phyloP scores from a whole-genome alignment of 2,113 vertebrate species.

The Heloderma charlesbogerti region DNA sequence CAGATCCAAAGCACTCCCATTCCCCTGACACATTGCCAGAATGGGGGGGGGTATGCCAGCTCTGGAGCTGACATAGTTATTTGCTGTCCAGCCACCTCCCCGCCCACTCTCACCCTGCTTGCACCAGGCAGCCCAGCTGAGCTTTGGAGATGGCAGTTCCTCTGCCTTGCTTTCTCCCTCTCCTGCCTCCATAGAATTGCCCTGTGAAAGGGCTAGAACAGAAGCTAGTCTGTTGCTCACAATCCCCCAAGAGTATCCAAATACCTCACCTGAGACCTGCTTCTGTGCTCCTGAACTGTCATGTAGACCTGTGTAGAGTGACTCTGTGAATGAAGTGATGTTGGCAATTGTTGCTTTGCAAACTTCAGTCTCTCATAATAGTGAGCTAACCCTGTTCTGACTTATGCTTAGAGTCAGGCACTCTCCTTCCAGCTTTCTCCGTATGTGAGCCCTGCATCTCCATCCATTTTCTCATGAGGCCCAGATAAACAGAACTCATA shows the following conservation, averaged over 20 bases:
- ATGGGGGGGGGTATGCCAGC: too few relatives aligned
- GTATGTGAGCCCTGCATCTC: background rate
- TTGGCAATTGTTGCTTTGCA: background rate
- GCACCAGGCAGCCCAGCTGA: too few relatives aligned
- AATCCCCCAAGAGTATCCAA: background rate
- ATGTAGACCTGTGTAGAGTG: background rate
- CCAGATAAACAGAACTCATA: conserved; percentile 9
- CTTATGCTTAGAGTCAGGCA: background rate
- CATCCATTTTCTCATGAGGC: background rate
- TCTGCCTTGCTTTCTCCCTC: too few relatives aligned
- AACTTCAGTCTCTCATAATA: too few relatives aligned
- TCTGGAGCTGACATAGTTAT: too few relatives aligned
- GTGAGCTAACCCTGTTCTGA: background rate
- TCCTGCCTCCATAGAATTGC: background rate
- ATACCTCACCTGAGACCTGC: background rate
- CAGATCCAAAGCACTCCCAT: too few relatives aligned
- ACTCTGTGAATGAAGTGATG: background rate
- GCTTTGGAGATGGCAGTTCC: too few relatives aligned
- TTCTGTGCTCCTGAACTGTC: background rate
- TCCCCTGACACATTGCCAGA: too few relatives aligned
- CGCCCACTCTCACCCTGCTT: too few relatives aligned
- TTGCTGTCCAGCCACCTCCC: too few relatives aligned
- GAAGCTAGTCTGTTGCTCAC: background rate
- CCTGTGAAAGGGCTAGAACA: background rate
- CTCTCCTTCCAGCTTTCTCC: background rate